Evolutionary conservation across 2,113 vertebrate genomes (phyloP).

Genomic region (Siniperca knerii): DNA sequence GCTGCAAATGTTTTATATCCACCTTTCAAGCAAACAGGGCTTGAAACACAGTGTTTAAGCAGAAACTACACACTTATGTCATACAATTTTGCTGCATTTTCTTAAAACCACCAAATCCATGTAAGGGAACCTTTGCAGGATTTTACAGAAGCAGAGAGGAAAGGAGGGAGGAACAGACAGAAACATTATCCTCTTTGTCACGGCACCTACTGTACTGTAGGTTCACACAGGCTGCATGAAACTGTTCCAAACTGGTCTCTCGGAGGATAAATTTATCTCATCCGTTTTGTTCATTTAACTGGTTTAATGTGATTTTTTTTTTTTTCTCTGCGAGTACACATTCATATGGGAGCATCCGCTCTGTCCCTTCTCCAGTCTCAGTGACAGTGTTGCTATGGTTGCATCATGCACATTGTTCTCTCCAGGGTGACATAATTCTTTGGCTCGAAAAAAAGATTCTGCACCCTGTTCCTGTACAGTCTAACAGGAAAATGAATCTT

Average conservation of each 20-base stretch:
- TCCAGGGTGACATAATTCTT: slow-evolving; percentile 55
- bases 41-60: not conserved
- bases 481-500: slow-evolving; percentile 15
- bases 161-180: slow-evolving; percentile 37
- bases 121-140: slow-evolving; percentile 18
- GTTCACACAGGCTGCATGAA: slow-evolving; percentile 57
- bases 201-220: slow-evolving; percentile 52
- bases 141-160: slow-evolving; percentile 43
- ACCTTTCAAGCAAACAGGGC: not conserved
- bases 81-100: slow-evolving; percentile 25
- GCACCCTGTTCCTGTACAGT: slow-evolving; percentile 9
- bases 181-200: slow-evolving; percentile 68
- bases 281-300: slow-evolving; percentile 37
- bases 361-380: slow-evolving; percentile 27
- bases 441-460: slow-evolving; percentile 26
- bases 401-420: slow-evolving; percentile 65
- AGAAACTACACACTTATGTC: slow-evolving; percentile 11
- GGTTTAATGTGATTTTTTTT: slow-evolving; percentile 48
- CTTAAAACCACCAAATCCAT: slow-evolving; percentile 35
- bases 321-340: slow-evolving; percentile 7
- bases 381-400: slow-evolving; percentile 63
- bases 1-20: not conserved
- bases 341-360: slow-evolving; percentile 47
- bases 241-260: slow-evolving; percentile 53
- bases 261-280: slow-evolving; percentile 53